Base-by-base conservation (phyloP, 2,113 vertebrate genomes). In the Myxocyprinus asiaticus region DNA sequence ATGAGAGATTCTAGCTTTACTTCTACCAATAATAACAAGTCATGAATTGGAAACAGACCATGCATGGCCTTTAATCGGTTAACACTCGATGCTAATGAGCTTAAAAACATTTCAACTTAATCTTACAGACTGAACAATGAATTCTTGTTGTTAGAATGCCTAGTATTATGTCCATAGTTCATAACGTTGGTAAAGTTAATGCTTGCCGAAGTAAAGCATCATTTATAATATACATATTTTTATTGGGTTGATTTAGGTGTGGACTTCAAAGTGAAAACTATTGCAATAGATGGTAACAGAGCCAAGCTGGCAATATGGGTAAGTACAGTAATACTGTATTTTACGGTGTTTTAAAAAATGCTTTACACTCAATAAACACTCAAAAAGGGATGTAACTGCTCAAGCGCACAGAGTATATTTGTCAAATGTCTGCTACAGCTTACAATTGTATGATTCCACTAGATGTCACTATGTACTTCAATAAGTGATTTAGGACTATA, bases 241-340 rank as follows among this genome's bases (percentile, higher is more conserved):
- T 33, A 33, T 33, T 33, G 22, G 22, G 22, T 15, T 15, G n/a
- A 15, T 58, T 58, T 58, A 99, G 98, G 98, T 92, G 97, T 99
- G 90, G 97, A 99, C 87, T 99, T 99, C 85, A 99, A 99, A 92
- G 98, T 99, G 78, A 99, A 99, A 92, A 99, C 98, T 4, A 96
- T 99, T 77, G 91, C 96, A 68, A 94, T 98, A 82, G 97, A 99
- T 89, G 97, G 97, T 78, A 99, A 99, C 93, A 96, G 94, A 89
- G 95, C 97, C 67, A 99, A 99, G 85, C 92, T 99, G 81, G 97
- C 96, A 82, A 99, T 99, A 89, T 99, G 97, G 96, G 98, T 98
- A 92, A 94, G 91, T 85, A 15, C 61, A 11, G 2, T 61, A 11
- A 5, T 8, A 4, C 3, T 33, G 22, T 33, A 33, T 33, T 33